Percentiles rank a stretch among this genome's conserved stretches.
phyloP scores from a whole-genome alignment of 1,140 invertebrate species.

The Schlechtendalia chinensis region DNA sequence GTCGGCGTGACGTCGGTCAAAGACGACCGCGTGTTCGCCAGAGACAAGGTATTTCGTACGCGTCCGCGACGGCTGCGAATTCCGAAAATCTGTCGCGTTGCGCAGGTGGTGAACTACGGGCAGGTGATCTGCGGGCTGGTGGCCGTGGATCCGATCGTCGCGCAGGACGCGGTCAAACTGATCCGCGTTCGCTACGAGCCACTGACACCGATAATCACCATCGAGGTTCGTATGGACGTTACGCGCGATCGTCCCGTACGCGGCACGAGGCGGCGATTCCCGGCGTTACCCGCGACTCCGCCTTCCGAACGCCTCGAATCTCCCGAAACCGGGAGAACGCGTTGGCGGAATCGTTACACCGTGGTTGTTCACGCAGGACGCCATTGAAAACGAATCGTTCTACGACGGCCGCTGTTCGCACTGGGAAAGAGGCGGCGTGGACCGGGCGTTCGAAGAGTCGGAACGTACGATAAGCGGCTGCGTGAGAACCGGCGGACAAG shows the following conservation, averaged over 20 bases:
- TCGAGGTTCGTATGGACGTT: constrained; percentile 71
- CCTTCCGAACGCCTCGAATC: no score
- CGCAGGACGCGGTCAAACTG: constrained; percentile 71
- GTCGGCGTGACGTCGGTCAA: constrained; percentile 67
- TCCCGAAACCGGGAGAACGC: no score
- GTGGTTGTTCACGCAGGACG: constrained; percentile 61
- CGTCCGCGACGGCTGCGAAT: no score
- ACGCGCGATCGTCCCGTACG: no score
- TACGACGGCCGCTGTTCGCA: constrained; percentile 58
- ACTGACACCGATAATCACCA: constrained; percentile 74
- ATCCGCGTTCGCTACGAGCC: constrained; percentile 77
- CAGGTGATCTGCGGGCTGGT: constrained; percentile 77
- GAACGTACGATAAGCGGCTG: constrained; percentile 69
- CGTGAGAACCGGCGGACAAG: constrained; percentile 83
- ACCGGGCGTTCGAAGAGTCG: constrained; percentile 64
- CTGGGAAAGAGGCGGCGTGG: constrained; percentile 67
- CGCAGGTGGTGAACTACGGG: constrained; percentile 69
- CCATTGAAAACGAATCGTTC: constrained; percentile 71
- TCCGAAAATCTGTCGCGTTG: neutral
- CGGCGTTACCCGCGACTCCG: no score
- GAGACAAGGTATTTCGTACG: constrained; percentile 63
- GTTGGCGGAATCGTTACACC: no score
- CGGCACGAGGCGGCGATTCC: no score
- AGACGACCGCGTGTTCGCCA: constrained; percentile 76
- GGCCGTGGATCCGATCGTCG: constrained; percentile 69